Evolutionary conservation across 2,888 invertebrate species (phyloP), one percentile per base, ranked within the genome.

Genomic region (Crematogaster levior): DNA sequence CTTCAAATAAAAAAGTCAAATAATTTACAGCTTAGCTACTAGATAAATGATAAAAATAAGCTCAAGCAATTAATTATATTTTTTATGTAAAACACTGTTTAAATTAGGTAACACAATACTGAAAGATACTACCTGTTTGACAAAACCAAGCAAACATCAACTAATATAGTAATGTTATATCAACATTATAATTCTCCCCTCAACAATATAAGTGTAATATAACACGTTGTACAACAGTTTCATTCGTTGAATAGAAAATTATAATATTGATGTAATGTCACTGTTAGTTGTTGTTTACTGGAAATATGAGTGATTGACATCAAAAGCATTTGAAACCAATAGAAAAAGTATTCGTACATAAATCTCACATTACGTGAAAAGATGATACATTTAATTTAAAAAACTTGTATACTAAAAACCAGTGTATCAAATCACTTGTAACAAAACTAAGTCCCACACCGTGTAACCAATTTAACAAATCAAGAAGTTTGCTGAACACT

Each of bases 1-100:
- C 83, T 85, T 89, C 85, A 89, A 87, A 86, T 74, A 82, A 72
- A 60, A 65, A 48, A 4, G 4, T 51, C 3, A 18, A 60, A 80
- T n/a, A 9, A 74, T 81, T 60, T 34, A 37, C 85, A 82, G 63
- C 34, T 60, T 61, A 84, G 58, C 72, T 83, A 84, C 66, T 61
- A 58, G n/a, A 68, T 4, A n/a, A n/a, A n/a, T n/a, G n/a, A n/a
- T n/a, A n/a, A n/a, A 34, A 81, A 65, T 65, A 66, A 79, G 51
- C 40, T 15, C 12, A 37, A 9, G 27, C 3, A 30, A 66, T 40
- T 27, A 66, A 53, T 51, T 46, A 51, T 7, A 12, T 21, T 37
- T 46, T n/a, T 9, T 37, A 24, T 63, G 15, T 46, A 70, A 18
- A 43, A 21, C 12, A 70, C 10, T 15, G 1, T 30, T 40, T 10